Evolutionary conservation across 2,797 vertebrate species (phyloP).

Genomic region (Chelon labrosus): DNA sequence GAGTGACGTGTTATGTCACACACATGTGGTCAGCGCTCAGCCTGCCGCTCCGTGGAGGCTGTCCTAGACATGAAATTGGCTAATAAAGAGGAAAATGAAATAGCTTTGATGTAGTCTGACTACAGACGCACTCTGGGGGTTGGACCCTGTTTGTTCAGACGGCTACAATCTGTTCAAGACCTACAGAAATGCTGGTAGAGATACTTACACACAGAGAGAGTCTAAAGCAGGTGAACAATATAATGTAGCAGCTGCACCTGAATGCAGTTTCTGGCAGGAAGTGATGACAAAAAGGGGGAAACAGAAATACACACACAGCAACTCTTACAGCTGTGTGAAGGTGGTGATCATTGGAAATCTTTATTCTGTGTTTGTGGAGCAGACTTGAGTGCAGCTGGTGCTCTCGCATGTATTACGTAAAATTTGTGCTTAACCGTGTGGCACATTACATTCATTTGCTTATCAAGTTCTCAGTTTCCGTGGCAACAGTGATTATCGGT

Average conservation of each 20-base stretch:
- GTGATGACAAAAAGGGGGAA: slow-evolving; percentile 66
- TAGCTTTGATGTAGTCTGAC: slow-evolving; percentile 17
- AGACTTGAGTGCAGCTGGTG: slow-evolving; percentile 53
- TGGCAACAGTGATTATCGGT: slow-evolving; percentile 79
- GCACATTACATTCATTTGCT: slow-evolving; percentile 74
- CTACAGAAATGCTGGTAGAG: slow-evolving; percentile 29
- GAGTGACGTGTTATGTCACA: slow-evolving; percentile 60
- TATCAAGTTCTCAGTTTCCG: slow-evolving; percentile 77
- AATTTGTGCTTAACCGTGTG: slow-evolving; percentile 68
- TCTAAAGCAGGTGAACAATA: slow-evolving; percentile 46
- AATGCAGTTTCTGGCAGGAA: slow-evolving; percentile 66
- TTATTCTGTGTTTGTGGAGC: slow-evolving; percentile 35
- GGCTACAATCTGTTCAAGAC: slow-evolving; percentile 9
- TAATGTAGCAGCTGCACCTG: slow-evolving; percentile 55
- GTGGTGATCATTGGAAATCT: slow-evolving; percentile 32
- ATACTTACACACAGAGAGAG: slow-evolving; percentile 10
- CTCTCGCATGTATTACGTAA: slow-evolving; percentile 70
- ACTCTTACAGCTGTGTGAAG: slow-evolving; percentile 36
- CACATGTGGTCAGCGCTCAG: slow-evolving; percentile 57
- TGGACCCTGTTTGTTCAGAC: slow-evolving; percentile 31
- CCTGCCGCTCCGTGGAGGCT: slow-evolving; percentile 25
- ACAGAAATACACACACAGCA: slow-evolving; percentile 18
- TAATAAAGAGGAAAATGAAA: slow-evolving; percentile 42
- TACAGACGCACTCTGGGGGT: slow-evolving; percentile 37
- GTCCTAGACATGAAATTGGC: slow-evolving; percentile 28